Base-by-base conservation (phyloP, 2,888 invertebrate genomes). In the Gnatocerus cornutus region DNA sequence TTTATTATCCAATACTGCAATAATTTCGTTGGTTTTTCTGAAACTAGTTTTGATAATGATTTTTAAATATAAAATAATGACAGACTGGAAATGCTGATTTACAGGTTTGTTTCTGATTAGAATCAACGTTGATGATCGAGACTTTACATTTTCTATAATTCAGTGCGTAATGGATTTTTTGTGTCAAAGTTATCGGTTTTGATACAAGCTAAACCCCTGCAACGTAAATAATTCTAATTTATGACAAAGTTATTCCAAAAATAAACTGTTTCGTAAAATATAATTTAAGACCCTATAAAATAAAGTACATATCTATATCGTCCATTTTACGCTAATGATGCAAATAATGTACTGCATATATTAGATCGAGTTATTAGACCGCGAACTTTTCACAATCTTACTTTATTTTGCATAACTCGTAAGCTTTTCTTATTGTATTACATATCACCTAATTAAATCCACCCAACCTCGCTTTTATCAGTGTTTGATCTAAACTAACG, bases 361-460 rank as follows among this genome's bases (percentile, higher is more conserved):
- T 65, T 67, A 67, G 61, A 50, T 69, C 68, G 66, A 74, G 68
- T 73, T 71, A 77, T 77, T 73, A 77, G 77, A 75, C 74, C 77
- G 77, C 69, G 74, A 74, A 71, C 73, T 76, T 76, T 77, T 73
- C 77, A 77, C 74, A 77, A 75, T 72, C 69, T 67, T 73, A 71
- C 70, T 56, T 62, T 70, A 66, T 43, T 73, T 73, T 76, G 72
- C 76, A 71, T 72, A 76, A 74, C 71, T 64, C 70, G 64, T 63
- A 53, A 72, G 70, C 69, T 76, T 77, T 73, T 73, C 71, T 73
- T 73, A 74, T 73, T 65, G 43, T 71, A 73, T 77, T 76, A 74
- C 74, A 73, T 74, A 77, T 77, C 74, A 73, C 73, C 71, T 76
- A 77, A 77, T 77, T 74, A 75, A 74, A 71, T 74, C 70, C 59